phyloP scores from a whole-genome alignment of 2,113 vertebrate species.

The Polypterus senegalus region DNA sequence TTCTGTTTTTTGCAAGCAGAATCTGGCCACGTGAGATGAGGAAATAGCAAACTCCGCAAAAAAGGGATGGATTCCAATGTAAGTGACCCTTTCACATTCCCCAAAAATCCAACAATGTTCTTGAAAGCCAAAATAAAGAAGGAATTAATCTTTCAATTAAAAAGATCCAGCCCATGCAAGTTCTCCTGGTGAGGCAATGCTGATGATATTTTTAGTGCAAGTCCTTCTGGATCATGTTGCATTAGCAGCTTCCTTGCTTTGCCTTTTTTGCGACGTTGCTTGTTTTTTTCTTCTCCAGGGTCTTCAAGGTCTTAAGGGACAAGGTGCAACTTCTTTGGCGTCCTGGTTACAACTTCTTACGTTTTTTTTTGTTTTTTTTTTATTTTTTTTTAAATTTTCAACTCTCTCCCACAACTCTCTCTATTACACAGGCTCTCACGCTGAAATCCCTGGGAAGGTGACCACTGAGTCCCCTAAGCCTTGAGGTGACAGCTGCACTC shows the following conservation, averaged over 20 bases:
- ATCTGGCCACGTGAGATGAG: too few relatives aligned
- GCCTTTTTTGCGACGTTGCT: slow-evolving; percentile 30
- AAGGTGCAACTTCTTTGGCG: slow-evolving; percentile 5
- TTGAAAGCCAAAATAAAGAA: slow-evolving; percentile 12
- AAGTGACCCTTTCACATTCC: slow-evolving; percentile 19
- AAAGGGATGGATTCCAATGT: too few relatives aligned
- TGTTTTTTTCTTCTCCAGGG: slow-evolving; percentile 19
- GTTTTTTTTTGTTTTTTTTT: slow-evolving; percentile 5
- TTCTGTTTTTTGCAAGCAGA: too few relatives aligned
- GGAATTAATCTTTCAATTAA: slow-evolving; percentile 35
- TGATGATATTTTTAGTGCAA: slow-evolving; percentile 58
- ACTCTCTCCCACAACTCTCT: slow-evolving; percentile 30
- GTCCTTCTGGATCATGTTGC: slow-evolving; percentile 55
- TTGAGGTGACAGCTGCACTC: slow-evolving; percentile 48
- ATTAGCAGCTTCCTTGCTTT: slow-evolving; percentile 33
- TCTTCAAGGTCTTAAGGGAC: slow-evolving; percentile 18
- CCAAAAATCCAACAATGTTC: slow-evolving; percentile 24
- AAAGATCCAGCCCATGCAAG: slow-evolving; percentile 25
- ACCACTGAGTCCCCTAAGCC: slow-evolving; percentile 34
- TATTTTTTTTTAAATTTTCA: background rate
- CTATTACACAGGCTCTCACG: slow-evolving; percentile 32
- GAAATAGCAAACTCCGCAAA: too few relatives aligned
- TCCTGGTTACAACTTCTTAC: slow-evolving; percentile 14
- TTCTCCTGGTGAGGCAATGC: slow-evolving; percentile 23
- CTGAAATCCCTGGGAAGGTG: slow-evolving; percentile 34